Evolutionary conservation across 2,888 invertebrate genomes (phyloP), one percentile per base, ranked within the genome.

Genomic region (Ochlodes sylvanus): DNA sequence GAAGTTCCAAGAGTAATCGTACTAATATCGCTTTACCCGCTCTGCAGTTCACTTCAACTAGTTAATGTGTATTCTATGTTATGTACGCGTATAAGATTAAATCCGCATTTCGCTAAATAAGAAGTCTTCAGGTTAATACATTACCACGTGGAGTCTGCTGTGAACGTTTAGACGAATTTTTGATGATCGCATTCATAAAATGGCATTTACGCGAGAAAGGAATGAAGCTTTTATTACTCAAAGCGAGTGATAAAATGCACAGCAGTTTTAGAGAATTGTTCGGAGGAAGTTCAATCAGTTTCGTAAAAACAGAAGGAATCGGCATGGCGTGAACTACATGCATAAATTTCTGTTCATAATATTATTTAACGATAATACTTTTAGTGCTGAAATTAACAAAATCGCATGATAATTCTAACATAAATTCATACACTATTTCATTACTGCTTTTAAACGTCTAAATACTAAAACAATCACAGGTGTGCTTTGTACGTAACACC

Each of bases 81-180:
- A 88, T 88, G 86, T 88, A 88, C 88, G 87, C 81, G 81, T 81
- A 78, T 81, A 82, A 82, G 82, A 52, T 15, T 44, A 14, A 41
- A 55, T 67, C 47, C 84, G 83, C 71, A 70, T 73, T 72, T 81
- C 81, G 81, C 84, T 80, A 79, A 81, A 82, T 9, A 47, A 44
- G 17, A 47, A 47, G 15, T 15, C 44, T 17, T 47, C 7, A 9
- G n/a, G 2, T 17, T 7, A 15, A 47, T 15, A 44, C 7, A 54
- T 21, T 27, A 14, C 2, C 5, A 54, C 47, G 17, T 12, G 19
- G 3, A 12, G n/a, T n/a, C n/a, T 19, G 84, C 81, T 82, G 86
- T 85, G 88, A 87, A 91, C 87, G 87, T 90, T 88, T 86, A 86
- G 90, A 88, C 86, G 86, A 90, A 88, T 89, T 89, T 87, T 86